A percentile compares a stretch with the other conserved stretches of the same genome.
phyloP scores from a whole-genome alignment of 2,113 vertebrate species.

The Crotophaga sulcirostris region DNA sequence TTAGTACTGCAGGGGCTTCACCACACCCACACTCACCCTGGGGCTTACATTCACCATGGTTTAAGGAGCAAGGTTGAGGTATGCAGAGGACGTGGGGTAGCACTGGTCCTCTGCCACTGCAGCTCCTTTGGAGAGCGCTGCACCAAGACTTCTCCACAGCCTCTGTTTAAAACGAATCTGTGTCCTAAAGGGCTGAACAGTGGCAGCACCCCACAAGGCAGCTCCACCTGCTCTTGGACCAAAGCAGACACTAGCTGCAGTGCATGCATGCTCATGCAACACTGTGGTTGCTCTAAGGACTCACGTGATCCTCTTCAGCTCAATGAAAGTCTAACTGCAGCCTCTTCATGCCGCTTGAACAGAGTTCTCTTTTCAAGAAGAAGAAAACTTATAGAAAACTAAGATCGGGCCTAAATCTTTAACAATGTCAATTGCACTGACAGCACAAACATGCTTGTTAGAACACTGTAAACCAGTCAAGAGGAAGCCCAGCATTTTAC shows the following conservation, averaged over 20 bases:
- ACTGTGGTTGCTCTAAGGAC: neutral
- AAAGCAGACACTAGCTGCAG: neutral
- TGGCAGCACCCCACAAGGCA: fast-evolving
- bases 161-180: neutral
- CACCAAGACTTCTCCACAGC: neutral
- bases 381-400: neutral
- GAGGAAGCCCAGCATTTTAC: neutral
- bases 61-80: neutral
- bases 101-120: neutral
- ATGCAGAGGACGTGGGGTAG: fast-evolving
- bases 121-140: fast-evolving
- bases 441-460: neutral
- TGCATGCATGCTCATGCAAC: neutral
- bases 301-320: neutral
- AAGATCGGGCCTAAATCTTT: neutral
- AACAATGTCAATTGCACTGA: neutral
- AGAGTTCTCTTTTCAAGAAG: neutral
- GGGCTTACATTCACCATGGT: fast-evolving
- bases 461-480: neutral
- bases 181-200: neutral
- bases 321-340: fast-evolving
- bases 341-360: too few relatives aligned
- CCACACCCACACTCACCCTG: fast-evolving
- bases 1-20: neutral
- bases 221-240: fast-evolving